A percentile compares a stretch with the other conserved stretches of the same genome.
Evolutionary conservation across 1,140 invertebrate genomes (phyloP).

Genomic region (Fopius arisanus): DNA sequence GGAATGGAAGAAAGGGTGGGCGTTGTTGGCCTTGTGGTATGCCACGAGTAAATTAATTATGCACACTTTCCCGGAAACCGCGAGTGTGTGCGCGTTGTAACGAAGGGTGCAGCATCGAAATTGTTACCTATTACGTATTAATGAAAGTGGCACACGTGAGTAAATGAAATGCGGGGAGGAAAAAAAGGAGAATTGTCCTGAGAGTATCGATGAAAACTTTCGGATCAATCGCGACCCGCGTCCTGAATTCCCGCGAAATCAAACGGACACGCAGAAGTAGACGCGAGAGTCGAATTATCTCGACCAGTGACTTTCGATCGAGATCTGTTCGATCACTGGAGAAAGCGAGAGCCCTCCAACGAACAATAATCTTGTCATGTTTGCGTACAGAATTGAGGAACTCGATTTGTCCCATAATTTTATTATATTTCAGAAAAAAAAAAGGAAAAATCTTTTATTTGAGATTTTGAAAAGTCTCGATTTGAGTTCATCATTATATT

Average conservation of each 20-base stretch:
- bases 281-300: conserved; percentile 8
- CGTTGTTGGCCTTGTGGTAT: neutral
- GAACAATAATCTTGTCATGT: neutral
- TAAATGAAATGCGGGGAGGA: neutral
- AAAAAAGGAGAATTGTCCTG: neutral
- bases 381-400: conserved; percentile 11
- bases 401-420: too few species aligned
- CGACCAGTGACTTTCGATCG: neutral
- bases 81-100: neutral
- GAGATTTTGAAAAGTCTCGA: too few species aligned
- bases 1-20: neutral
- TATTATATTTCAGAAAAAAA: too few species aligned
- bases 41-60: conserved; percentile 6
- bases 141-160: neutral
- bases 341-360: conserved; percentile 4
- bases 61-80: neutral
- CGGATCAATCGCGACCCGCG: neutral
- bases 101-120: neutral
- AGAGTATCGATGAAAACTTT: neutral
- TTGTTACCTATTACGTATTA: neutral
- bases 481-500: too few species aligned
- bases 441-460: too few species aligned
- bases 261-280: neutral
- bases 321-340: neutral
- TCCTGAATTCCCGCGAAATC: neutral